A percentile compares a stretch with the other conserved stretches of the same genome.
These are phyloP conservation scores for Argyrosomus japonicus DNA, from an alignment of 2,113 vertebrate genomes.

Conservation along the genomic window DNA sequence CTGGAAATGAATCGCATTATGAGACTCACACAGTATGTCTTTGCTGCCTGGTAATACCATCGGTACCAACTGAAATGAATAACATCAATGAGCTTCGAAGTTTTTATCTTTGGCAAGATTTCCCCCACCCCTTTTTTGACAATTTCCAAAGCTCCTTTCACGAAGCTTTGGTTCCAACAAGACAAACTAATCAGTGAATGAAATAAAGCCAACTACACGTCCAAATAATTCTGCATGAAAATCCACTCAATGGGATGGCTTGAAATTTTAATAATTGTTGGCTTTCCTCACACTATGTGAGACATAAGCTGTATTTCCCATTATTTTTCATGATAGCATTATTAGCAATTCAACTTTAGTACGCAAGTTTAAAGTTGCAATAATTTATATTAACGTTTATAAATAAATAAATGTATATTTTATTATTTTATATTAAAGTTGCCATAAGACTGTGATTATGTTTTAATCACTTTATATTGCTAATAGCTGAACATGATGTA, in stretches of 20 bases:
- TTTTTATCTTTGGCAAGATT: not conserved
- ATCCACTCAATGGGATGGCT: not conserved
- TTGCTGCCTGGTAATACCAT: constrained; percentile 20
- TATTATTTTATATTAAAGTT: too few species aligned
- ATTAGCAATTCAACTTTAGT: not conserved
- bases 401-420: too few species aligned
- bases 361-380: not conserved
- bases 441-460: too few species aligned
- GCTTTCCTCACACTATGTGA: not conserved
- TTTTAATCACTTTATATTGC: too few species aligned
- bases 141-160: constrained; percentile 14
- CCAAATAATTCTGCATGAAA: constrained; percentile 6
- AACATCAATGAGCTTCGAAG: constrained; percentile 12
- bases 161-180: not conserved
- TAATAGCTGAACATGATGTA: too few species aligned
- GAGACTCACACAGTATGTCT: constrained; percentile 44
- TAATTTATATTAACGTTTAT: too few species aligned
- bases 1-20: constrained; percentile 63
- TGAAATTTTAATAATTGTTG: not conserved
- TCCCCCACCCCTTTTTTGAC: not conserved
- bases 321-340: not conserved
- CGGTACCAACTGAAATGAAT: constrained; percentile 27
- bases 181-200: constrained; percentile 1
- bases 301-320: not conserved
- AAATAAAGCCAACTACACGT: not conserved